Evolutionary conservation across 2,888 invertebrate genomes (phyloP).

Genomic region (Hyposoter didymator): DNA sequence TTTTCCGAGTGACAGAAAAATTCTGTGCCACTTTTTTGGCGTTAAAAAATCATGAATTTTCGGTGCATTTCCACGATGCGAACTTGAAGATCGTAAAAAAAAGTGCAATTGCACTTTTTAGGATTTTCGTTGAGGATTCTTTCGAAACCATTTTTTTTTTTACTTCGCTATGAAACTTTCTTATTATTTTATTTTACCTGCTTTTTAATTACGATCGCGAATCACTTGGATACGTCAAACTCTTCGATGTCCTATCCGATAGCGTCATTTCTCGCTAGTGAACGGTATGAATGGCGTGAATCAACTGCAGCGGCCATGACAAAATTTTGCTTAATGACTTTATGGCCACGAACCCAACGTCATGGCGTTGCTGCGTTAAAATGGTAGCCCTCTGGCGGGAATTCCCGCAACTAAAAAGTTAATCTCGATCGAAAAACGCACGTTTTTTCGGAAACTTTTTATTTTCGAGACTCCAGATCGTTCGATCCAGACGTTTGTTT

Average conservation of each 20-base stretch:
- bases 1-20: too few relatives aligned
- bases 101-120: neutral
- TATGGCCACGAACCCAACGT: neutral
- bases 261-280: conserved; percentile 2
- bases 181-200: neutral
- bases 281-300: too few relatives aligned
- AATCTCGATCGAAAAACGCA: too few relatives aligned
- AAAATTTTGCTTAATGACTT: neutral
- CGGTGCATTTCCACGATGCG: too few relatives aligned
- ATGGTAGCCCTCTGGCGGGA: neutral
- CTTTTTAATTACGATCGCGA: conserved; percentile 5
- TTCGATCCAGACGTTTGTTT: neutral
- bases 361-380: neutral
- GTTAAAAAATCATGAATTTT: too few relatives aligned
- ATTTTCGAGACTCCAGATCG: neutral
- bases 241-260: neutral
- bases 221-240: conserved; percentile 27
- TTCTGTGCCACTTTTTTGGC: too few relatives aligned
- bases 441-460: neutral
- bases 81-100: too few relatives aligned
- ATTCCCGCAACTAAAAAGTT: neutral
- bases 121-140: neutral
- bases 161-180: neutral
- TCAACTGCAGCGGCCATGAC: conserved; percentile 42
- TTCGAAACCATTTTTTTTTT: too few relatives aligned